Base-by-base conservation (phyloP, 2,797 vertebrate species). In the Microcaecilia unicolor region DNA sequence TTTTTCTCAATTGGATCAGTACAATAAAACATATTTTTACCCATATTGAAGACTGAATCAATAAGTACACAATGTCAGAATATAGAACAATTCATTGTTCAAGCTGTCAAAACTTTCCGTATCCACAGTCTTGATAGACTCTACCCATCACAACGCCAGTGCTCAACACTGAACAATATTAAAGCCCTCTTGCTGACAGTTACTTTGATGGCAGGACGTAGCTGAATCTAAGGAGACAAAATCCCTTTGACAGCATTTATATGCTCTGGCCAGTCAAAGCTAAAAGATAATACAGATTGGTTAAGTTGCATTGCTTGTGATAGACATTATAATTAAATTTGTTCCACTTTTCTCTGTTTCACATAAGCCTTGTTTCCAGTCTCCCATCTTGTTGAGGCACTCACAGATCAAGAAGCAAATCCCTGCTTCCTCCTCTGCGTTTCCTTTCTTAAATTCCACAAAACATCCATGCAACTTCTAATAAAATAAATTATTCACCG, bases 281-380 rank as follows among this genome's bases (percentile, higher is more conserved):
- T 42, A 44, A 40, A 43, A 41, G 49, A 28, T 17, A 6, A 6
- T 8, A 30, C 2, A 0, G 22, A 28, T 26, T 33, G 49, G 29
- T 7, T 49, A 37, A 36, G 19, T 37, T 28, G 20, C 37, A 27
- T 37, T 5, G 34, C 25, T 18, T 11, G 18, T 10, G 16, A 55
- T 25, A 37, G 32, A 57, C 48, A 37, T 36, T 27, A 46, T 31
- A 47, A 51, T 44, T 63, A 54, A 26, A 26, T 31, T 51, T 56
- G 38, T 28, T 14, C n/a, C n/a, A n/a, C n/a, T n/a, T n/a, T n/a
- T n/a, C n/a, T n/a, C n/a, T n/a, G n/a, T n/a, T n/a, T n/a, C n/a
- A n/a, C n/a, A n/a, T n/a, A n/a, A n/a, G n/a, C n/a, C n/a, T n/a
- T n/a, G n/a, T n/a, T n/a, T n/a, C n/a, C n/a, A n/a, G n/a, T n/a